Evolutionary conservation across 2,888 invertebrate genomes (phyloP).

Genomic region (Leptinotarsa rubiginosa): DNA sequence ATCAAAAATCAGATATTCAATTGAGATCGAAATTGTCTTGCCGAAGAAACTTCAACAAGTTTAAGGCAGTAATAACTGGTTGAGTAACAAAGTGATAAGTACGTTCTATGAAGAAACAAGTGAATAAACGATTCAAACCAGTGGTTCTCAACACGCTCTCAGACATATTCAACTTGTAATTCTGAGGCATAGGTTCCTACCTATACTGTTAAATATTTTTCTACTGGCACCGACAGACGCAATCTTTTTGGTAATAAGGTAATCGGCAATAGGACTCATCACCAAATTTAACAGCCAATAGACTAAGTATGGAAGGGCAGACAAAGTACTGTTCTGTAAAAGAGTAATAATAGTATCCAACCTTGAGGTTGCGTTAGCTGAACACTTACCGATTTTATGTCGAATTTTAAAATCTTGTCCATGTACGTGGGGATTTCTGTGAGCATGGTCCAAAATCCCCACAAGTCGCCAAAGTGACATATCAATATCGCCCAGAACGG

Average conservation of each 20-base stretch:
- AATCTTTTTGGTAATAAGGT: slow-evolving; percentile 67
- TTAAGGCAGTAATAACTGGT: neutral
- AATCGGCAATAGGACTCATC: slow-evolving; percentile 76
- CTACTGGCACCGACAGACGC: slow-evolving; percentile 56
- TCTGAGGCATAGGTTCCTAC: slow-evolving; percentile 55
- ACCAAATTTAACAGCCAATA: slow-evolving; percentile 80
- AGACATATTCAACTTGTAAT: slow-evolving; percentile 22
- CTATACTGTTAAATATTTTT: slow-evolving; percentile 57
- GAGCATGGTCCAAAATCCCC: slow-evolving; percentile 87
- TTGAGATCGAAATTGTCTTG: neutral
- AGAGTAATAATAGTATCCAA: slow-evolving; percentile 38
- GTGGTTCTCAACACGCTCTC: slow-evolving; percentile 27
- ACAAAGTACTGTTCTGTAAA: slow-evolving; percentile 76
- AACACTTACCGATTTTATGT: slow-evolving; percentile 75
- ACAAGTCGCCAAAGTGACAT: slow-evolving; percentile 80
- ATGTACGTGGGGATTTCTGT: slow-evolving; percentile 87
- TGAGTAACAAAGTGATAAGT: neutral
- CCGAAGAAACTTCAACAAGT: neutral
- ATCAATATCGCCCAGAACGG: slow-evolving; percentile 81
- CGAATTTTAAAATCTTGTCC: slow-evolving; percentile 76
- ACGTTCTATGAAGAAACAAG: neutral
- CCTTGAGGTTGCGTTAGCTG: neutral
- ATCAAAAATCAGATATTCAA: neutral
- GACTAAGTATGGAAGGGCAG: slow-evolving; percentile 79
- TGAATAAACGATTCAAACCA: neutral